Percentiles rank a stretch among this genome's conserved stretches.
phyloP scores from a whole-genome alignment of 23 tunicate genomes.

The Oikopleura albicans region DNA sequence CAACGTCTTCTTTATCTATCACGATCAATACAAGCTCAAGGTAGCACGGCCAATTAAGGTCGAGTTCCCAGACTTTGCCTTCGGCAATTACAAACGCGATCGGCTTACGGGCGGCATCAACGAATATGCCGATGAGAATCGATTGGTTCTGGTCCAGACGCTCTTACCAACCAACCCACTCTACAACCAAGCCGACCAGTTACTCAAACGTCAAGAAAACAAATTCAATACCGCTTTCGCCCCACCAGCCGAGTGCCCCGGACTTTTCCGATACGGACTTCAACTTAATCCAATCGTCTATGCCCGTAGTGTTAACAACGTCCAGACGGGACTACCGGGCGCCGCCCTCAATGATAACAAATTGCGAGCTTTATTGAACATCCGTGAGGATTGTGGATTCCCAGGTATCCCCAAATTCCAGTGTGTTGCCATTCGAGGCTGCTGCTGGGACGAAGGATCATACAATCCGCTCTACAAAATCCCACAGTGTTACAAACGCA shows the following conservation, averaged over 20 bases:
- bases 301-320: neutral
- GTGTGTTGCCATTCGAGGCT: constrained; percentile 97
- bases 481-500: constrained; percentile 65
- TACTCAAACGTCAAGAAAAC: neutral
- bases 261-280: constrained; percentile 16
- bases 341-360: neutral
- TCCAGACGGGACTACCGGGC: neutral
- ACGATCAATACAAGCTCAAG: constrained; percentile 19
- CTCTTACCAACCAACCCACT: neutral
- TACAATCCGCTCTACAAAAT: constrained; percentile 33
- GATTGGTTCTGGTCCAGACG: neutral
- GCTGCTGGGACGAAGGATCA: constrained; percentile 68
- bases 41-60: constrained; percentile 9
- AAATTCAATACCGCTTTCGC: neutral
- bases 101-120: neutral
- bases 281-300: constrained; percentile 12
- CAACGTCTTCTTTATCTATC: constrained; percentile 84
- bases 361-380: neutral
- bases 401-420: constrained; percentile 96
- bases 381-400: constrained; percentile 88
- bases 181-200: neutral
- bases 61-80: neutral
- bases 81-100: neutral
- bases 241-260: constrained; percentile 12
- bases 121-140: neutral